Evolutionary conservation across 2,797 vertebrate species (phyloP).

Genomic region (Myotis planiceps): DNA sequence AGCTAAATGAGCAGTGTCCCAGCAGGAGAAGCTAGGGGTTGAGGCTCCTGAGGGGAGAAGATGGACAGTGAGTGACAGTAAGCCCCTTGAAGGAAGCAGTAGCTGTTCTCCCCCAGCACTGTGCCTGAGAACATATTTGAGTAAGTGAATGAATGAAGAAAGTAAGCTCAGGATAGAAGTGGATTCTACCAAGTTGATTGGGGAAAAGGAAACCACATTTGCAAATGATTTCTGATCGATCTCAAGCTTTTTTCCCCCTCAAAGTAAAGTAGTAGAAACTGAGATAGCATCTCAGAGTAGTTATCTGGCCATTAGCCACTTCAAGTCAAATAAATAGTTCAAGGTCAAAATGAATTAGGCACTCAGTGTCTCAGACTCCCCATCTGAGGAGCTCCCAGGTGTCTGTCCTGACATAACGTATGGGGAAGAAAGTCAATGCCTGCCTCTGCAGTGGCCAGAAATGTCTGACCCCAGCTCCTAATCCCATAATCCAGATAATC

Average conservation of each 20-base stretch:
- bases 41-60: neutral
- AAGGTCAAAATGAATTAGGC: constrained; percentile 53
- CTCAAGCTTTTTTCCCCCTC: neutral
- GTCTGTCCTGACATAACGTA: neutral
- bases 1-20: neutral
- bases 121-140: neutral
- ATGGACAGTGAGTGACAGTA: accelerated
- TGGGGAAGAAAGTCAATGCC: neutral
- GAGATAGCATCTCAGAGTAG: constrained; percentile 48
- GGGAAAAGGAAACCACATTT: neutral
- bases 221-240: constrained; percentile 49
- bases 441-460: neutral
- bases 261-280: neutral
- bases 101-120: too few species aligned
- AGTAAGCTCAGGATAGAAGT: neutral
- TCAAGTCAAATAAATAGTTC: constrained; percentile 53
- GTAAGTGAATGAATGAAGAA: neutral
- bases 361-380: neutral
- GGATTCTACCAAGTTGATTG: neutral
- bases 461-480: neutral
- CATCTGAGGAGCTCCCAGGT: neutral
- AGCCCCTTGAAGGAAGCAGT: neutral
- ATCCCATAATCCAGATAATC: neutral
- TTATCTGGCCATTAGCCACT: constrained; percentile 60
- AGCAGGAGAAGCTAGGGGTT: neutral